A percentile compares a stretch with the other conserved stretches of the same genome.
Conservation (phyloP, 2,113 vertebrate genomes). For the Acrocephalus arundinaceus region DNA sequence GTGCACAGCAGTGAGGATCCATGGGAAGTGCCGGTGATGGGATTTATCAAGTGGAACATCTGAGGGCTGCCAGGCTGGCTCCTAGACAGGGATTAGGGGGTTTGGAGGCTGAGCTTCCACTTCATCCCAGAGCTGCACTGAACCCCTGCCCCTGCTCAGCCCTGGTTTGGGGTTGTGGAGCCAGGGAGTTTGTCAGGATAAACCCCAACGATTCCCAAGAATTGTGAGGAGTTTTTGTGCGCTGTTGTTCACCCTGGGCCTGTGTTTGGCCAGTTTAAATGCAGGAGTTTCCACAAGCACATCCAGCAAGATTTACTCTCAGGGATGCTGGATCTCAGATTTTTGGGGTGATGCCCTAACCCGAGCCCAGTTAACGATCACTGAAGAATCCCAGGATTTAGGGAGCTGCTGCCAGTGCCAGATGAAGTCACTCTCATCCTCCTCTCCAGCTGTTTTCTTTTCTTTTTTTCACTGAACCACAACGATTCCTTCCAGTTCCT, state of each 20-base stretch:
- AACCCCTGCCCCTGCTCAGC: not conserved
- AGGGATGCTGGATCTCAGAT: not conserved
- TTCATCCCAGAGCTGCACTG: not conserved
- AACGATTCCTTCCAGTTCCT: not conserved
- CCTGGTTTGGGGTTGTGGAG: not conserved
- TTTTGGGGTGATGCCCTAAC: not conserved
- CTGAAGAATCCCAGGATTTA: not conserved
- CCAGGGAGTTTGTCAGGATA: not conserved
- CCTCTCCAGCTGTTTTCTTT: not conserved
- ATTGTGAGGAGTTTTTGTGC: too few relatives aligned
- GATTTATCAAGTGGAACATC: constrained; percentile 32
- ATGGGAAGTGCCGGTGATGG: not conserved
- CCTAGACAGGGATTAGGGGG: not conserved
- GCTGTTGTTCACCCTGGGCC: fast-evolving
- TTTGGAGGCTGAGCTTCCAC: not conserved
- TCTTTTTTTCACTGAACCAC: constrained; percentile 23
- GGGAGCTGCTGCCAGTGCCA: not conserved
- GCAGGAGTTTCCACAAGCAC: not conserved
- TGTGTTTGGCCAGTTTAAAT: not conserved
- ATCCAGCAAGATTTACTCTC: not conserved
- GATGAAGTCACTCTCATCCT: constrained; percentile 24
- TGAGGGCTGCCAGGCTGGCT: not conserved
- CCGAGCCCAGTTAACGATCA: not conserved
- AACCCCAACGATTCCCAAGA: not conserved
- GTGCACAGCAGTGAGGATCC: not conserved